A percentile compares a stretch with the other conserved stretches of the same genome.
These are phyloP conservation scores for Capreolus pygargus DNA, from an alignment of 2,113 vertebrate genomes.

Conservation along the genomic window DNA sequence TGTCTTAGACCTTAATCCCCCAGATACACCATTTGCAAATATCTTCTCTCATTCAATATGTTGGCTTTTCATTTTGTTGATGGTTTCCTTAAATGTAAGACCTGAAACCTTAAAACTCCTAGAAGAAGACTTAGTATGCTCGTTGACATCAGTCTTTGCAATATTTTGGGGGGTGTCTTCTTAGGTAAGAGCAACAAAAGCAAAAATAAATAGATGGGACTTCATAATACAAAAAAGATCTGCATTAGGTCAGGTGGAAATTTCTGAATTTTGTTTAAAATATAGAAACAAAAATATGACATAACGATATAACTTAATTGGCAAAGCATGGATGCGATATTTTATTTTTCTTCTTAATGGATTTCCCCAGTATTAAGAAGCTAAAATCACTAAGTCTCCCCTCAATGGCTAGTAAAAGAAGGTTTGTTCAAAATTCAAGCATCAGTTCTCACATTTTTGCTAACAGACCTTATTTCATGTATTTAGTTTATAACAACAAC, in stretches of 20 bases:
- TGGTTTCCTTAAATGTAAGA: background rate
- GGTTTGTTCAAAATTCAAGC: background rate
- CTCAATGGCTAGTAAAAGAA: background rate
- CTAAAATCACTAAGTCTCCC: background rate
- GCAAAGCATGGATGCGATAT: background rate
- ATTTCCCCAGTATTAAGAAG: background rate
- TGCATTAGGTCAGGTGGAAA: background rate
- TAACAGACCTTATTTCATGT: background rate
- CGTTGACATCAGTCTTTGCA: background rate
- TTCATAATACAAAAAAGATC: background rate
- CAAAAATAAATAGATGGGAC: background rate
- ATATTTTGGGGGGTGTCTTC: background rate
- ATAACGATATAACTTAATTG: background rate
- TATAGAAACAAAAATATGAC: background rate
- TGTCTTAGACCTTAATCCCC: background rate
- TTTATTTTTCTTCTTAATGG: background rate
- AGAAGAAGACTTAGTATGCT: background rate
- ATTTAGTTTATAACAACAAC: conserved; percentile 8
- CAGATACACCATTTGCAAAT: background rate
- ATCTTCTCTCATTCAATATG: background rate
- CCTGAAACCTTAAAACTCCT: background rate
- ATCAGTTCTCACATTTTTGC: background rate
- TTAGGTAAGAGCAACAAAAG: background rate
- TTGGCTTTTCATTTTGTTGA: background rate
- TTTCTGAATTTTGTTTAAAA: background rate